These are phyloP conservation scores for Parnassius glacialis DNA, from an alignment of 2,888 invertebrate species.

Conservation along the genomic window DNA sequence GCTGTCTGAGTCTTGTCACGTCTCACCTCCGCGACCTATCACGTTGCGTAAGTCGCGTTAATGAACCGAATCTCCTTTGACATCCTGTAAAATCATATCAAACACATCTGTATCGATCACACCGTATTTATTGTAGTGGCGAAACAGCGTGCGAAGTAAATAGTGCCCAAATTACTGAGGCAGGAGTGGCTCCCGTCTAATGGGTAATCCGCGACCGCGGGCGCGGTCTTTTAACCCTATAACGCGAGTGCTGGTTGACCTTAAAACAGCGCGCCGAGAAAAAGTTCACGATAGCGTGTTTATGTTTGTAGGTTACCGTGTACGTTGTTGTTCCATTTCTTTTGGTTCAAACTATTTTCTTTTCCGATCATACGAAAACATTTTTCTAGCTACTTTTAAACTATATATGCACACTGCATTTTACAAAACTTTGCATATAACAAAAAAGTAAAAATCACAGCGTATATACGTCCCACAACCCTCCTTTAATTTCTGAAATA, in stretches of 20 bases:
- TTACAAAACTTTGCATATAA: not conserved
- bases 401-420: not conserved
- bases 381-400: slow-evolving; percentile 12
- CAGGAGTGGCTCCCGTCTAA: slow-evolving; percentile 54
- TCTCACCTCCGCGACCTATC: slow-evolving; percentile 54
- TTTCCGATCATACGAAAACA: slow-evolving; percentile 26
- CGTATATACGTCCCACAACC: too few relatives aligned
- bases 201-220: slow-evolving; percentile 62
- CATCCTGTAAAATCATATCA: slow-evolving; percentile 43
- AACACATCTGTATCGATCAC: slow-evolving; percentile 57
- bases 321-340: slow-evolving; percentile 40
- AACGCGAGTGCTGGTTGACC: slow-evolving; percentile 67
- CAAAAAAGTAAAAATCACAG: too few relatives aligned
- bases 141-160: slow-evolving; percentile 45
- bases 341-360: slow-evolving; percentile 34
- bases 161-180: slow-evolving; percentile 47
- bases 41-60: slow-evolving; percentile 71
- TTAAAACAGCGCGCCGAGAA: slow-evolving; percentile 54
- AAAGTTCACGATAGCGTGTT: slow-evolving; percentile 45
- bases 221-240: slow-evolving; percentile 63
- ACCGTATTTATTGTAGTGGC: slow-evolving; percentile 57
- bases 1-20: slow-evolving; percentile 28
- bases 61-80: slow-evolving; percentile 69
- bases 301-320: slow-evolving; percentile 50
- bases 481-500: too few relatives aligned